Conservation (phyloP, 1,140 invertebrate genomes). For the Drosophila jambulina region DNA sequence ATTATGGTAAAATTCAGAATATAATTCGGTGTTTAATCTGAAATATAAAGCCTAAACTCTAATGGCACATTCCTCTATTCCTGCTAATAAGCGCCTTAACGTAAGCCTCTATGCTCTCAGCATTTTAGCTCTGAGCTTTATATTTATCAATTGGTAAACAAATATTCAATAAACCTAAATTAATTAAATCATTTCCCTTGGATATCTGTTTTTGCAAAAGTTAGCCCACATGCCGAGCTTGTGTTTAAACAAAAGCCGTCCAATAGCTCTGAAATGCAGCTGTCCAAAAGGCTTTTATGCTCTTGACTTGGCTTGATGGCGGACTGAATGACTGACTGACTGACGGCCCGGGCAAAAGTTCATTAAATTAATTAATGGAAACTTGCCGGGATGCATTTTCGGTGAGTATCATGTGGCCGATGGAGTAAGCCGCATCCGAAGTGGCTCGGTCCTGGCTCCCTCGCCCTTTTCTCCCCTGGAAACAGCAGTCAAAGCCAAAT, state of each 20-base stretch:
- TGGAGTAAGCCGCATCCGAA: slow-evolving; percentile 16
- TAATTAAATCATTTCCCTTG: slow-evolving; percentile 5
- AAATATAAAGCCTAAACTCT: background rate
- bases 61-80: background rate
- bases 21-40: background rate
- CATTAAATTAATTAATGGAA: slow-evolving; percentile 55
- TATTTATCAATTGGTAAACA: background rate
- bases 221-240: slow-evolving; percentile 19
- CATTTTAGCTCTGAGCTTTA: background rate
- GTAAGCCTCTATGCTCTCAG: background rate
- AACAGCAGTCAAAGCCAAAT: slow-evolving; percentile 54
- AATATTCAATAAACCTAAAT: slow-evolving; percentile 8
- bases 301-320: slow-evolving; percentile 29
- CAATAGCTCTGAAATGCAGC: slow-evolving; percentile 24
- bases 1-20: background rate
- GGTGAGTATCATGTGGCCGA: slow-evolving; percentile 39
- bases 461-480: background rate
- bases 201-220: slow-evolving; percentile 1
- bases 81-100: background rate
- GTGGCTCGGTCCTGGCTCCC: background rate
- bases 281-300: slow-evolving; percentile 42
- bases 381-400: slow-evolving; percentile 27
- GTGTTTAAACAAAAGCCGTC: slow-evolving; percentile 22
- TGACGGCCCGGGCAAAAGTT: slow-evolving; percentile 37
- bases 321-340: slow-evolving; percentile 20